phyloP scores from a whole-genome alignment of 2,113 vertebrate species.

The Dicentrarchus labrax region DNA sequence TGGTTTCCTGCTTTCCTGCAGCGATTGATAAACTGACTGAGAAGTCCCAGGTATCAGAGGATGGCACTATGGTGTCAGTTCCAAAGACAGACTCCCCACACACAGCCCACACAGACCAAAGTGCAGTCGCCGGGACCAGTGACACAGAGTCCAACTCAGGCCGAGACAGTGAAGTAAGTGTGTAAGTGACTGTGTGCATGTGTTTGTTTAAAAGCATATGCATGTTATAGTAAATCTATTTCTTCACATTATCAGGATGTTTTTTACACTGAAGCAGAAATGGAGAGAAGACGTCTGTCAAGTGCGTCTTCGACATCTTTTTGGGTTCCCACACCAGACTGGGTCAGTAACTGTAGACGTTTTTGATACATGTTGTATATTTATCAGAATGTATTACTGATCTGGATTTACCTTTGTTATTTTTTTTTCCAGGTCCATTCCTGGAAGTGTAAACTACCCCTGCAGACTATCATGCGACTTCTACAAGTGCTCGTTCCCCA shows the following conservation, averaged over 20 bases:
- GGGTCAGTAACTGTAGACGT: conserved; percentile 85
- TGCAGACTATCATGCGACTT: conserved; percentile 98
- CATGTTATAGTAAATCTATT: background rate
- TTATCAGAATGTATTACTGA: background rate
- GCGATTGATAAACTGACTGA: conserved; percentile 98
- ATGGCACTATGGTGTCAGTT: conserved; percentile 93
- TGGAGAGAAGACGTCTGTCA: conserved; percentile 89
- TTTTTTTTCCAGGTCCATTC: conserved; percentile 87
- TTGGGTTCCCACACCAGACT: conserved; percentile 93
- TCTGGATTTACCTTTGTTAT: background rate
- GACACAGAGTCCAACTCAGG: conserved; percentile 84
- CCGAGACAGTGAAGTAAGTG: conserved; percentile 85
- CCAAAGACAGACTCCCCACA: conserved; percentile 82
- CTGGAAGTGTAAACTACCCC: conserved; percentile 96
- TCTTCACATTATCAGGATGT: conserved; percentile 85
- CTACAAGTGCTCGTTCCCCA: conserved; percentile 98
- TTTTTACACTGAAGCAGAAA: conserved; percentile 86
- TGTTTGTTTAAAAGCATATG: background rate
- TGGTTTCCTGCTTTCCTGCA: conserved; percentile 56
- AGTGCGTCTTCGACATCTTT: conserved; percentile 86
- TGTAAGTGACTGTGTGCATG: background rate
- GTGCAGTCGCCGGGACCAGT: conserved; percentile 72
- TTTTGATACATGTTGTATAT: background rate
- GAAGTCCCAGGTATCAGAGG: conserved; percentile 97
- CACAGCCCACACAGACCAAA: conserved; percentile 75